A percentile compares a stretch with the other conserved stretches of the same genome.
Conservation (phyloP, 2,888 invertebrate species). For the Azorinus chamasolen region DNA sequence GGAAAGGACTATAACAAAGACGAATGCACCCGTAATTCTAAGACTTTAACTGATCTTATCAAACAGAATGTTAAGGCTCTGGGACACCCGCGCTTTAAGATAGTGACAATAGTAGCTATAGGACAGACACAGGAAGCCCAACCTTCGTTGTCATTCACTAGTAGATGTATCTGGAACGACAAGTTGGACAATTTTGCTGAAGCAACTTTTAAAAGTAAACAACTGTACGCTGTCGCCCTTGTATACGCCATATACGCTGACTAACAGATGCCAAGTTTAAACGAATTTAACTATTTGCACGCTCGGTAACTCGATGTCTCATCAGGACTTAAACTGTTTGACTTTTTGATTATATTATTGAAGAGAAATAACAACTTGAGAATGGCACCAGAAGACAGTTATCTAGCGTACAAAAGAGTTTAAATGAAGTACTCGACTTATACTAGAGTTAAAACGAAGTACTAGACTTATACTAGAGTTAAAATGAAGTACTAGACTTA, state of each 20-base stretch:
- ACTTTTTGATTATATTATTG: too few species aligned
- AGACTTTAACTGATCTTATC: slow-evolving; percentile 72
- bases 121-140: slow-evolving; percentile 67
- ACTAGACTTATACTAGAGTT: too few species aligned
- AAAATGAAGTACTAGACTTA: too few species aligned
- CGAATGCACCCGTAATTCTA: slow-evolving; percentile 68
- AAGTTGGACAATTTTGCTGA: slow-evolving; percentile 79
- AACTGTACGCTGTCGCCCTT: slow-evolving; percentile 77
- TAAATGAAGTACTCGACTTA: too few species aligned
- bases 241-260: slow-evolving; percentile 79
- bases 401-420: too few species aligned
- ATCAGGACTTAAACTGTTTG: too few species aligned
- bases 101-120: slow-evolving; percentile 76
- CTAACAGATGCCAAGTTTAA: slow-evolving; percentile 28
- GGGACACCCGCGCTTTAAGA: slow-evolving; percentile 75
- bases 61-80: slow-evolving; percentile 77
- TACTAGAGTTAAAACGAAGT: too few species aligned
- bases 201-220: slow-evolving; percentile 69
- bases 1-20: slow-evolving; percentile 72
- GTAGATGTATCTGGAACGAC: slow-evolving; percentile 81
- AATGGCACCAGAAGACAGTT: too few species aligned
- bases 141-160: slow-evolving; percentile 75
- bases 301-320: too few species aligned
- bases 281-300: too few species aligned
- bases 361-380: too few species aligned